These are phyloP conservation scores for Eidolon helvum DNA, from an alignment of 2,113 vertebrate species.

Conservation along the genomic window DNA sequence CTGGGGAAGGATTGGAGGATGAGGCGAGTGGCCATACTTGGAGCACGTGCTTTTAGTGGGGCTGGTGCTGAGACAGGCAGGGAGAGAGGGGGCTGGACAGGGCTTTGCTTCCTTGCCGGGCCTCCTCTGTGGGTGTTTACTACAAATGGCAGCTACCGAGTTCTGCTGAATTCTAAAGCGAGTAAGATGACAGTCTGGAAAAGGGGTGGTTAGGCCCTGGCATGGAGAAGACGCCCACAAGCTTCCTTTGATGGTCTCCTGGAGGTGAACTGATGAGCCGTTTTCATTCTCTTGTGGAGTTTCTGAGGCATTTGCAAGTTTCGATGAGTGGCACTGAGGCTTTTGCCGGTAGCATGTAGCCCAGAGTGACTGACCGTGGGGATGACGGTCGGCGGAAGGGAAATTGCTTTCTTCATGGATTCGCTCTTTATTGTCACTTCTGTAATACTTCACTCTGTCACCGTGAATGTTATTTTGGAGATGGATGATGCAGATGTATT, in stretches of 20 bases:
- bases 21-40: not conserved
- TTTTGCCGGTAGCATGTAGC: not conserved
- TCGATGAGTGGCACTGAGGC: accelerated
- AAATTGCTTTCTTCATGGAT: not conserved
- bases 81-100: not conserved
- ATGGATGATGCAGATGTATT: not conserved
- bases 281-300: not conserved
- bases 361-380: not conserved
- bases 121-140: not conserved
- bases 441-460: not conserved
- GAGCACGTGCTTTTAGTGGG: not conserved
- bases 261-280: not conserved
- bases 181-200: not conserved
- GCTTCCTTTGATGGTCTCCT: not conserved
- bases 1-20: not conserved
- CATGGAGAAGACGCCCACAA: accelerated
- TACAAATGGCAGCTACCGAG: not conserved
- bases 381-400: not conserved
- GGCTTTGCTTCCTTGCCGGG: not conserved
- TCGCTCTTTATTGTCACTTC: not conserved
- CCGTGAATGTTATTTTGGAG: not conserved
- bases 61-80: not conserved
- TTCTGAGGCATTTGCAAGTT: not conserved
- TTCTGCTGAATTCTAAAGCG: not conserved
- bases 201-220: not conserved